A percentile compares a stretch with the other conserved stretches of the same genome.
Conservation (phyloP, 2,888 invertebrate genomes). For the Nasonia oneida region DNA sequence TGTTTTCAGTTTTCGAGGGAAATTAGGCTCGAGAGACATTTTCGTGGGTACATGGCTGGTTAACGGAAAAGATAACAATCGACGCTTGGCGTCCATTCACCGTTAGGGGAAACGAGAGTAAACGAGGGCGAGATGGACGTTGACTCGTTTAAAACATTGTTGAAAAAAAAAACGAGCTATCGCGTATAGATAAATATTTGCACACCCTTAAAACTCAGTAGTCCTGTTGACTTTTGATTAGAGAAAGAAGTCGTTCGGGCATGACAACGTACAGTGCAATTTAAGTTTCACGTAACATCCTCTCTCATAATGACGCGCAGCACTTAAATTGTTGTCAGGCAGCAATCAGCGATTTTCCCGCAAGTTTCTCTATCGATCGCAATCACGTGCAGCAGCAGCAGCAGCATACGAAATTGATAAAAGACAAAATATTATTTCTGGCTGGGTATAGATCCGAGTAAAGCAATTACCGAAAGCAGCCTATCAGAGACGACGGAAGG, state of each 20-base stretch:
- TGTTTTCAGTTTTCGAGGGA: not conserved
- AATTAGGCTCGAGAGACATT: too few species aligned
- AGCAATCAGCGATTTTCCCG: not conserved
- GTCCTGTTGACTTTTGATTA: not conserved
- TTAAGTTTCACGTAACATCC: not conserved
- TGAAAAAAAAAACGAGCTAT: not conserved
- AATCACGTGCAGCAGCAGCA: not conserved
- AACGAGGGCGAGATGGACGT: not conserved
- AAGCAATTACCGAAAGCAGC: not conserved
- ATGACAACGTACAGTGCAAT: not conserved
- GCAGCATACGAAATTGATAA: not conserved
- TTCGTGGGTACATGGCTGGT: too few species aligned
- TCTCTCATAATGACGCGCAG: too few species aligned
- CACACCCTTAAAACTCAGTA: not conserved
- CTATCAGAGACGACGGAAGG: not conserved
- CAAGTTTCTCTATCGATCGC: not conserved
- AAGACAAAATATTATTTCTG: not conserved
- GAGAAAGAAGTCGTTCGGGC: not conserved
- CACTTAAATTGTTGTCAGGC: not conserved
- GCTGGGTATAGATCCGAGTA: not conserved
- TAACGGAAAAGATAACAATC: not conserved
- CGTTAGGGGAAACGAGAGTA: not conserved
- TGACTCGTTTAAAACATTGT: not conserved
- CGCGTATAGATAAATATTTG: not conserved
- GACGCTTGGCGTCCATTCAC: not conserved